Percentiles rank a stretch among this genome's conserved stretches.
phyloP scores from a whole-genome alignment of 2,113 vertebrate genomes.

The Pteropus alecto region DNA sequence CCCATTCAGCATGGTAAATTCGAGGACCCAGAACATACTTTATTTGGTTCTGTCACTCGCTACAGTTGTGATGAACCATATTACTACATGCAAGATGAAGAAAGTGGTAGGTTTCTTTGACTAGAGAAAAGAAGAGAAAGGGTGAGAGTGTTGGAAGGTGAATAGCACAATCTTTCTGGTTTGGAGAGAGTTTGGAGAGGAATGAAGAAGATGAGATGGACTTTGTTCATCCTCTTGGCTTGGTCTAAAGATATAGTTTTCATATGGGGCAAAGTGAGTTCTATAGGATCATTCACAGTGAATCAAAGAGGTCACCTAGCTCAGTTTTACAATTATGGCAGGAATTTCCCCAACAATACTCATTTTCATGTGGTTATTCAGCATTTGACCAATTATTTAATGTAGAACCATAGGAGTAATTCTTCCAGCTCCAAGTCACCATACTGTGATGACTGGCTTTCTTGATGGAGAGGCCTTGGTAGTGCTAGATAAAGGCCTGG shows the following conservation, averaged over 20 bases:
- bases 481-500: background rate
- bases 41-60: conserved; percentile 68
- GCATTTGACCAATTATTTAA: background rate
- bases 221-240: background rate
- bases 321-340: background rate
- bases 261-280: background rate
- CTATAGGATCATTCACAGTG: background rate
- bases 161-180: background rate
- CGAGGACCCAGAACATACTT: conserved; percentile 17
- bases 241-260: background rate
- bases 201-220: background rate
- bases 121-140: background rate
- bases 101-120: conserved; percentile 70
- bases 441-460: background rate
- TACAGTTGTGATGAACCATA: conserved; percentile 81
- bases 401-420: background rate
- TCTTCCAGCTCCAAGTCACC: background rate
- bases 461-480: background rate
- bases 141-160: background rate
- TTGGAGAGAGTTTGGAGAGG: background rate
- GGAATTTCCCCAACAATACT: background rate
- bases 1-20: conserved; percentile 70
- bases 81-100: conserved; percentile 73
- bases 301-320: background rate
- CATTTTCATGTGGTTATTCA: background rate